A percentile compares a stretch with the other conserved stretches of the same genome.
Conservation (phyloP, 2,113 vertebrate species). For the Anser brachyrhynchus region DNA sequence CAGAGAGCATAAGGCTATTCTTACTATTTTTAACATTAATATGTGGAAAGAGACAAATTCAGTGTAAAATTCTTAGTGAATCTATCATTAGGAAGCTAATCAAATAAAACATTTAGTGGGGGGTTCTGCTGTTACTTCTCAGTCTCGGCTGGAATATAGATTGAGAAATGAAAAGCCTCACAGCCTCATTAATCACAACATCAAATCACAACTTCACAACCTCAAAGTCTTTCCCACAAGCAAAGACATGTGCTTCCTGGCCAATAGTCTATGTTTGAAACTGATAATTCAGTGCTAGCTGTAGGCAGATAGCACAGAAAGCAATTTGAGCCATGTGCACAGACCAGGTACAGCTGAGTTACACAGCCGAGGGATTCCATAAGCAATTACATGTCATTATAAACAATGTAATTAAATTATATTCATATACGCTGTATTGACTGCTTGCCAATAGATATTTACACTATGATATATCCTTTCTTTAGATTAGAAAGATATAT, state of each 20-base stretch:
- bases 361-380: rapidly evolving
- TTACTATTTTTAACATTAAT: neutral
- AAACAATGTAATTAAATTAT: neutral
- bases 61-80: neutral
- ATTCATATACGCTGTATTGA: neutral
- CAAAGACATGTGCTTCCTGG: neutral
- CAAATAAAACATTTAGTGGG: neutral
- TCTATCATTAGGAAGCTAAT: neutral
- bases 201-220: neutral
- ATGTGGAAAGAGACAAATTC: neutral
- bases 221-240: neutral
- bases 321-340: neutral
- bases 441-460: neutral
- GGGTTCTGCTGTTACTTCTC: neutral
- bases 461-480: neutral
- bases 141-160: neutral
- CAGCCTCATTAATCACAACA: neutral
- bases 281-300: neutral
- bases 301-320: neutral
- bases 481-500: neutral
- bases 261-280: neutral
- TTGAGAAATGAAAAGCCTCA: neutral
- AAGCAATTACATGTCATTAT: neutral
- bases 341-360: neutral
- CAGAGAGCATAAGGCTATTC: neutral